These are phyloP conservation scores for Cercopithecus petaurista DNA, from an alignment of 2,797 vertebrate species.

Conservation along the genomic window DNA sequence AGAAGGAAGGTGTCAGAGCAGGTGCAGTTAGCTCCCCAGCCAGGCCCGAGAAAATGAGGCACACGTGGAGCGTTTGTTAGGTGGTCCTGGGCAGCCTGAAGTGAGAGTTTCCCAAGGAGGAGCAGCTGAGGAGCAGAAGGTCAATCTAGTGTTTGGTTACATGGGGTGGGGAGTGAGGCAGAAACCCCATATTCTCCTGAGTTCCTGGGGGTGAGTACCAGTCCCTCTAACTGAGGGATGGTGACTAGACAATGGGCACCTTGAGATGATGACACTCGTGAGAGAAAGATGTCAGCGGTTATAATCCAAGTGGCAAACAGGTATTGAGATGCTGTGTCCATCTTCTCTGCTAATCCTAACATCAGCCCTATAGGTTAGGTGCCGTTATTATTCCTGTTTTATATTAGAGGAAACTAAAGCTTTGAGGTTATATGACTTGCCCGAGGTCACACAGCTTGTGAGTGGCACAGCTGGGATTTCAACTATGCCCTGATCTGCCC, in stretches of 20 bases:
- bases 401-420: not conserved
- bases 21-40: not conserved
- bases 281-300: not conserved
- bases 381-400: not conserved
- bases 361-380: not conserved
- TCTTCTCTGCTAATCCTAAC: not conserved
- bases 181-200: not conserved
- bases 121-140: not conserved
- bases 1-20: not conserved
- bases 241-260: not conserved
- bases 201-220: not conserved
- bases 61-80: not conserved
- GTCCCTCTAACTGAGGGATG: not conserved
- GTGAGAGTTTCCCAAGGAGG: not conserved
- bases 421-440: not conserved
- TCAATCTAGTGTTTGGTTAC: not conserved
- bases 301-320: not conserved
- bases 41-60: not conserved
- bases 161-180: rapidly evolving
- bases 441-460: not conserved
- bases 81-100: not conserved
- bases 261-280: rapidly evolving
- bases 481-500: not conserved
- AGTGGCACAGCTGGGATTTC: not conserved
- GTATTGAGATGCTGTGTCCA: rapidly evolving